Base-by-base conservation (phyloP, 2,113 vertebrate genomes). In the Anser brachyrhynchus region DNA sequence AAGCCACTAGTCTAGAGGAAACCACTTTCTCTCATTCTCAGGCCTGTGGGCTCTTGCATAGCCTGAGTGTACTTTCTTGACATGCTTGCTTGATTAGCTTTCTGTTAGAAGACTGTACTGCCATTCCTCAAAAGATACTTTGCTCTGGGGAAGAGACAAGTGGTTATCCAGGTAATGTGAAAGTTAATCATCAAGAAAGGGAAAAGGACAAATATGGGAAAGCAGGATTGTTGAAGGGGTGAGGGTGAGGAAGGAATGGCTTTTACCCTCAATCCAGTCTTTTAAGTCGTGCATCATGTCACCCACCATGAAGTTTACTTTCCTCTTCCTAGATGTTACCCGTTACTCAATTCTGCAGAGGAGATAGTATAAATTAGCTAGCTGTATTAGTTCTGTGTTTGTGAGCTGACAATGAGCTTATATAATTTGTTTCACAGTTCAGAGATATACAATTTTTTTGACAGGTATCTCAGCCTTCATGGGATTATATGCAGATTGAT, bases 11-110 rank as follows among this genome's bases (percentile, higher is more conserved):
- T 18, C 20, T 62, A 25, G 20, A 54, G 54, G 13, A 61, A 25
- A 55, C 11, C 37, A 57, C 15, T 41, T 80, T 74, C 23, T 54
- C 28, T 54, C 4, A 2, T 41, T 4, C 29, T 52, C 33, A 52
- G 58, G 13, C 5, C 31, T 46, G 5, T 23, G 35, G 9, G 9
- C 2, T 52, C 25, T 66, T 2, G 0, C 6, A 10, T 11, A 72
- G 35, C 10, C 41, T 39, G 33, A 70, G 25, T 4, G 3, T 35
- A 28, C 11, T 41, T 28, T 75, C n/a, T 44, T 80, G 44, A 35
- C 13, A n/a, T 66, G 3, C 19, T 29, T 35, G 9, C 39, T 62
- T 80, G 1, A 2, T 57, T 73, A 43, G 5, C 6, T 65, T 91
- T 14, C 10, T 7, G 0, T 67, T 49, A 28, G 11, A 62, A 35